These are phyloP conservation scores for Phanerotoma sp. DNA, from an alignment of 2,888 invertebrate genomes.

Conservation along the genomic window DNA sequence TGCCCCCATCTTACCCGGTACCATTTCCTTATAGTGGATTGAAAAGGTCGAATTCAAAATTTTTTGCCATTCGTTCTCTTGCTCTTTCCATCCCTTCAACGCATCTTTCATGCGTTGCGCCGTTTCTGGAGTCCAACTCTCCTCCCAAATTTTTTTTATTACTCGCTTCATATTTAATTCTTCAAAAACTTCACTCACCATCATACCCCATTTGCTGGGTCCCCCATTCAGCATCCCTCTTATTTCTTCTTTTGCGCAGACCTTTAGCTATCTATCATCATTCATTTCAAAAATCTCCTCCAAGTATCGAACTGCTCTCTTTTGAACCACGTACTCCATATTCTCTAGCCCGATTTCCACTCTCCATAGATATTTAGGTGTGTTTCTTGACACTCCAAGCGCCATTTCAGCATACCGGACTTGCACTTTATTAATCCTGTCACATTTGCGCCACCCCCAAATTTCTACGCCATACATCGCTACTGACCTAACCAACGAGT, in stretches of 20 bases:
- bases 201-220: background rate
- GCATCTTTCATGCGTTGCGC: too few species aligned
- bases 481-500: background rate
- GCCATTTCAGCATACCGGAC: background rate
- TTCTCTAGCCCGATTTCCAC: background rate
- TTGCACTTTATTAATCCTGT: background rate
- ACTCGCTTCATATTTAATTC: too few species aligned
- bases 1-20: background rate
- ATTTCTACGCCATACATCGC: constrained; percentile 1
- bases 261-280: background rate
- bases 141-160: too few species aligned
- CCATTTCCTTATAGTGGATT: constrained; percentile 9
- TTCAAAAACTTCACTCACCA: background rate
- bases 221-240: background rate
- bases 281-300: background rate
- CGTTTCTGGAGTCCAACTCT: too few species aligned
- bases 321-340: background rate
- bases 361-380: constrained; percentile 3
- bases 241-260: background rate
- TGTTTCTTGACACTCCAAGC: constrained; percentile 5
- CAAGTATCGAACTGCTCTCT: background rate
- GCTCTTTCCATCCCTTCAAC: background rate
- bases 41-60: too few species aligned
- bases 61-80: background rate
- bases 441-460: background rate